phyloP scores from a whole-genome alignment of 2,888 invertebrate genomes.

The Autographa pulchrina region DNA sequence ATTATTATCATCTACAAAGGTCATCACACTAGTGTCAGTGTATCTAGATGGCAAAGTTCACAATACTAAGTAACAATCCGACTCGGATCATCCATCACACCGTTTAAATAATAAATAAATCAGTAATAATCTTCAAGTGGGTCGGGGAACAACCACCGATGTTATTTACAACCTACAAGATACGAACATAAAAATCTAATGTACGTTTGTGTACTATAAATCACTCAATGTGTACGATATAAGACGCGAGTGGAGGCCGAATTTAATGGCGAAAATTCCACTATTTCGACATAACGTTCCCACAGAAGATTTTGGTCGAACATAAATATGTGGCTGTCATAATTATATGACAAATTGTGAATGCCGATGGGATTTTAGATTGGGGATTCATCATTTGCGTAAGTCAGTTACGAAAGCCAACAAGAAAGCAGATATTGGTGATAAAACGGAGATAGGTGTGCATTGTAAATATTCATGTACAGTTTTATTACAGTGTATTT shows the following conservation, averaged over 20 bases:
- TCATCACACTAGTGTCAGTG: constrained; percentile 57
- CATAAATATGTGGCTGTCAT: constrained; percentile 64
- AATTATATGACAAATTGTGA: constrained; percentile 70
- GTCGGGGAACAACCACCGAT: constrained; percentile 68
- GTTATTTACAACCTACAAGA: constrained; percentile 84
- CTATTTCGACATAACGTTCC: constrained; percentile 79
- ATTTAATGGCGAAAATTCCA: constrained; percentile 80
- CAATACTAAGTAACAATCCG: constrained; percentile 46
- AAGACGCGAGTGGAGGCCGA: constrained; percentile 61
- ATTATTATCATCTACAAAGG: constrained; percentile 54
- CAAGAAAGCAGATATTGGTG: constrained; percentile 39
- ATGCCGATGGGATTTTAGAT: constrained; percentile 23
- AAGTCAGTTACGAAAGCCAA: constrained; percentile 23
- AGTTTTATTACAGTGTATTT: constrained; percentile 47
- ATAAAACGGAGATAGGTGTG: constrained; percentile 26
- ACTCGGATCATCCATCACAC: constrained; percentile 76
- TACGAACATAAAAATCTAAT: constrained; percentile 84
- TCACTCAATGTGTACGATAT: constrained; percentile 67
- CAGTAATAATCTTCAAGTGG: constrained; percentile 77
- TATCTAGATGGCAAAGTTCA: constrained; percentile 58
- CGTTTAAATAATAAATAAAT: constrained; percentile 85
- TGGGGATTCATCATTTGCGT: constrained; percentile 19
- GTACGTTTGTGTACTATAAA: constrained; percentile 78
- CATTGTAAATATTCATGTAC: constrained; percentile 46
- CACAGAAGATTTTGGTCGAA: constrained; percentile 65